Evolutionary conservation across 2,113 vertebrate species (phyloP).

Genomic region (Sturnira hondurensis): DNA sequence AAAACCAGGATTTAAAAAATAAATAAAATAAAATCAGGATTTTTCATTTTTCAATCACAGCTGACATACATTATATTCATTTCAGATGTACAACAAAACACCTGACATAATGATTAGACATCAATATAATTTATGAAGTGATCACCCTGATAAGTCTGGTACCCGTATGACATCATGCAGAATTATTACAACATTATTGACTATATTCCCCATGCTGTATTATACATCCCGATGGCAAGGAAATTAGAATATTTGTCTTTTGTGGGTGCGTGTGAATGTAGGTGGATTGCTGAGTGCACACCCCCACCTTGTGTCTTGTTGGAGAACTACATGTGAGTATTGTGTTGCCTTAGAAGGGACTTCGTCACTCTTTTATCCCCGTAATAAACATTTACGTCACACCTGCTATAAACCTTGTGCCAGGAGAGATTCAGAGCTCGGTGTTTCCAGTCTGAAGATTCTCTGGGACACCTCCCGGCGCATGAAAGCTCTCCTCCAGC

Average conservation of each 20-base stretch:
- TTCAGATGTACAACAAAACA: neutral
- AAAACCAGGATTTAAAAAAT: neutral
- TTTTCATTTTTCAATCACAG: neutral
- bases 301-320: neutral
- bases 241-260: neutral
- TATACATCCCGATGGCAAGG: neutral
- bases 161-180: neutral
- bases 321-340: neutral
- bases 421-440: neutral
- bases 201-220: neutral
- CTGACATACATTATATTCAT: neutral
- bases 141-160: neutral
- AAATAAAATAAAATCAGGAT: neutral
- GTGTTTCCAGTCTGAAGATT: neutral
- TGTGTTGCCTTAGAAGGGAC: neutral
- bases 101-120: neutral
- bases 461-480: neutral
- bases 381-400: neutral
- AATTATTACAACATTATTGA: neutral
- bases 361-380: neutral
- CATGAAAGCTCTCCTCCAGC: neutral
- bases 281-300: neutral
- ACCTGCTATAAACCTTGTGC: neutral
- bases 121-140: neutral
- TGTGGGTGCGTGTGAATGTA: fast-evolving